phyloP scores from a whole-genome alignment of 2,113 vertebrate genomes.

The Strix aluco region DNA sequence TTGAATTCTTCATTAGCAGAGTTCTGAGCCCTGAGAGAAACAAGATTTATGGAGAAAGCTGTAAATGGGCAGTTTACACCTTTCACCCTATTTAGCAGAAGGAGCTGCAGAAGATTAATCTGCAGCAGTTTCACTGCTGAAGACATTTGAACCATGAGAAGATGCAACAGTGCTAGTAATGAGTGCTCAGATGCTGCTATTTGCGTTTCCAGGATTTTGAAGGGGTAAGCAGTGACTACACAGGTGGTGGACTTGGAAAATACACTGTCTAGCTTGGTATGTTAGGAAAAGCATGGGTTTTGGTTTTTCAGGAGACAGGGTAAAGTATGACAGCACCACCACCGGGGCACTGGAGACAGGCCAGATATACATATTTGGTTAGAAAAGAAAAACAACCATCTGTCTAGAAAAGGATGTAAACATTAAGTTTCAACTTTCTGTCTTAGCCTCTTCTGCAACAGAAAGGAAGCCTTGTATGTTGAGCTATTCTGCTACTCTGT shows the following conservation, averaged over 20 bases:
- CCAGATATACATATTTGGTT: conserved; percentile 14
- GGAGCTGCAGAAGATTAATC: not conserved
- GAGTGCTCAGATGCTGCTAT: not conserved
- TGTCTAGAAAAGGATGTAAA: conserved; percentile 40
- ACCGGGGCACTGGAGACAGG: not conserved
- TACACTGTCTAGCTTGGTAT: not conserved
- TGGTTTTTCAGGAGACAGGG: not conserved
- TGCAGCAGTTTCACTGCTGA: not conserved
- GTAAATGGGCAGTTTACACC: not conserved
- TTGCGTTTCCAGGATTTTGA: not conserved
- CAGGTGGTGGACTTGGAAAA: not conserved
- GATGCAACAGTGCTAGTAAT: not conserved
- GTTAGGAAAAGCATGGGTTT: not conserved
- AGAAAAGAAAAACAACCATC: conserved; percentile 6
- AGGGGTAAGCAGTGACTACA: not conserved
- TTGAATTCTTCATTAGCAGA: not conserved
- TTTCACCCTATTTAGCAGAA: not conserved
- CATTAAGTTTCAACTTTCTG: not conserved
- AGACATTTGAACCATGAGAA: not conserved
- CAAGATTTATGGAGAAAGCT: not conserved
- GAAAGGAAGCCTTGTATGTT: conserved; percentile 22
- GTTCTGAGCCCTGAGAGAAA: not conserved
- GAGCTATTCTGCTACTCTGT: not conserved
- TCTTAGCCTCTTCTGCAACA: not conserved
- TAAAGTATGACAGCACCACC: not conserved